Evolutionary conservation across 2,888 invertebrate species (phyloP), one percentile per base, ranked within the genome.

Genomic region (Apotomis capreana): DNA sequence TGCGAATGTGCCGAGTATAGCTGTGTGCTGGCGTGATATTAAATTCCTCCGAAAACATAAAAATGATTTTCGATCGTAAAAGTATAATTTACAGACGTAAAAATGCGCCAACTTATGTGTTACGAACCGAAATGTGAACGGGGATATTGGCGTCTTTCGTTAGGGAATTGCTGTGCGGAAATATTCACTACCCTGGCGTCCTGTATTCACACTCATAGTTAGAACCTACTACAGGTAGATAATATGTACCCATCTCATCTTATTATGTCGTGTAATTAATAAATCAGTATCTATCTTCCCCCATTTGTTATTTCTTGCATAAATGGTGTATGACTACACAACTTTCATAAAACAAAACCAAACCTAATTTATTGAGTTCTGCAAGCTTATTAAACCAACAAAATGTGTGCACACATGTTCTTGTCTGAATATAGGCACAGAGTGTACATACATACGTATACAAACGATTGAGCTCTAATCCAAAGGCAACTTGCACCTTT

Each of bases 61-160:
- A 93, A 92, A 92, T 92, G 90, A 93, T 93, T 93, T 92, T 92
- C 89, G 92, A 91, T 93, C 93, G 91, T 93, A 93, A 93, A 93
- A 93, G 89, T 87, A 93, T 93, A 93, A 92, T 93, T 93, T 93
- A 93, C 93, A 93, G 91, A 92, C 93, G 93, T 93, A 92, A 93
- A 91, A 93, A 90, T 91, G 85, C 87, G 91, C 92, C 90, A 91
- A 91, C 89, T 89, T 91, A 88, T 90, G 86, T 84, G 87, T 88
- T 88, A 87, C 86, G 82, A 84, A 80, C 80, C 80, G 80, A 79
- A 80, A 84, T 82, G 80, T 79, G 79, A 77, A 80, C 76, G 79
- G 78, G 57, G 61, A 60, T 69, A 74, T 68, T 69, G 69, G 73
- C 65, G 40, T 65, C 70, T 65, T 70, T 46, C 55, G n/a, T 70